Conservation (phyloP, 2,888 invertebrate species). For the Xestia rhomboidea region DNA sequence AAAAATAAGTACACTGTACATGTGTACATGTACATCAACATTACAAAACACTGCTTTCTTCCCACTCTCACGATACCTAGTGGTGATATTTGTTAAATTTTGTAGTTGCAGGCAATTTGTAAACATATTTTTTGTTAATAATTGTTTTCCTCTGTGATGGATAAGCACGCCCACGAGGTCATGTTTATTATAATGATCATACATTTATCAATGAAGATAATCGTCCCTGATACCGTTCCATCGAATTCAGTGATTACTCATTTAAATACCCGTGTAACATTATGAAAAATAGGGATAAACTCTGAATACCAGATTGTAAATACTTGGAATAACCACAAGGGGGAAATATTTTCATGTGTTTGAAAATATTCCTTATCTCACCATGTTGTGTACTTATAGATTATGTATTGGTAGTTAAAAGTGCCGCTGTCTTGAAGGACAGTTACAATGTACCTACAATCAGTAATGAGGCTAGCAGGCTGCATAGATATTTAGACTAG, state of each 20-base stretch:
- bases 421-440: constrained; percentile 29
- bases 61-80: constrained; percentile 18
- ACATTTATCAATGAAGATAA: constrained; percentile 52
- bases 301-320: constrained; percentile 25
- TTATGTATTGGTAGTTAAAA: constrained; percentile 20
- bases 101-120: constrained; percentile 17
- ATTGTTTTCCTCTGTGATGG: constrained; percentile 20
- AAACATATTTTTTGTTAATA: constrained; percentile 2
- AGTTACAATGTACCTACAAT: constrained; percentile 29
- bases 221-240: constrained; percentile 48
- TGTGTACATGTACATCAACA: too few species aligned
- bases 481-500: constrained; percentile 25
- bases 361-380: constrained; percentile 25
- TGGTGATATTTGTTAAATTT: neutral
- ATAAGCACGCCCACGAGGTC: constrained; percentile 38
- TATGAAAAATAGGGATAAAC: constrained; percentile 41
- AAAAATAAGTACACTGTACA: constrained; percentile 6
- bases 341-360: neutral
- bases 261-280: constrained; percentile 18
- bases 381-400: neutral
- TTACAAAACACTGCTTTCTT: constrained; percentile 34
- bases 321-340: constrained; percentile 6
- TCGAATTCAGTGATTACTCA: constrained; percentile 50
- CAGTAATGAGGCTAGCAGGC: constrained; percentile 56
- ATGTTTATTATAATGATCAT: constrained; percentile 24